A percentile compares a stretch with the other conserved stretches of the same genome.
These are phyloP conservation scores for Brevimyrus niger DNA, from an alignment of 2,113 vertebrate genomes.

Conservation along the genomic window DNA sequence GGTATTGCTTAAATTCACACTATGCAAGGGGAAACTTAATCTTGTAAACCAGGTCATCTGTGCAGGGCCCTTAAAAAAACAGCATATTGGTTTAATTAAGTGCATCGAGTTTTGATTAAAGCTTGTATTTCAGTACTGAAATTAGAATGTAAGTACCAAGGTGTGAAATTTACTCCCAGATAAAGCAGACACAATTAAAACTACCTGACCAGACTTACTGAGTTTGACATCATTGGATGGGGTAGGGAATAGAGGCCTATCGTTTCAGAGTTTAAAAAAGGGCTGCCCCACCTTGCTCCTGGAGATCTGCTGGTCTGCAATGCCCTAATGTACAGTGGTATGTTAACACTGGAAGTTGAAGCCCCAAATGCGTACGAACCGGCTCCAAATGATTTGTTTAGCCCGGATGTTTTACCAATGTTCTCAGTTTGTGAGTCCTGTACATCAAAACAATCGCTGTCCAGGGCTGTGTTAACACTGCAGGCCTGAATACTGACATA, in stretches of 20 bases:
- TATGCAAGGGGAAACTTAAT: constrained; percentile 8
- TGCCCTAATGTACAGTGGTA: not conserved
- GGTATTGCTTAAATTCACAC: constrained; percentile 17
- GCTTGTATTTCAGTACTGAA: constrained; percentile 2
- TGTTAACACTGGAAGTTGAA: not conserved
- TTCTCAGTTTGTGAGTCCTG: not conserved
- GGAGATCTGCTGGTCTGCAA: not conserved
- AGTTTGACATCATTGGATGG: not conserved
- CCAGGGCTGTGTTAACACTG: not conserved
- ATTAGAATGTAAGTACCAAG: not conserved
- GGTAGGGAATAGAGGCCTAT: not conserved
- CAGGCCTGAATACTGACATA: not conserved
- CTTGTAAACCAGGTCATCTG: constrained; percentile 22
- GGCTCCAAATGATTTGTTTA: not conserved
- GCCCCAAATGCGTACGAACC: not conserved
- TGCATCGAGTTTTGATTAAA: constrained; percentile 3
- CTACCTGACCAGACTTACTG: not conserved
- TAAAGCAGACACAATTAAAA: not conserved
- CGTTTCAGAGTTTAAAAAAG: not conserved
- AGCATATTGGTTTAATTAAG: constrained; percentile 14
- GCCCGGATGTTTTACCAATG: not conserved
- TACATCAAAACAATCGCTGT: not conserved
- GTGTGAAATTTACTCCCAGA: not conserved
- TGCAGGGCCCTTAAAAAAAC: constrained; percentile 20
- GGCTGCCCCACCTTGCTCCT: not conserved